Percentiles rank a stretch among this genome's conserved stretches.
These are phyloP conservation scores for Syritta pipiens DNA, from an alignment of 2,888 invertebrate species.

Conservation along the genomic window DNA sequence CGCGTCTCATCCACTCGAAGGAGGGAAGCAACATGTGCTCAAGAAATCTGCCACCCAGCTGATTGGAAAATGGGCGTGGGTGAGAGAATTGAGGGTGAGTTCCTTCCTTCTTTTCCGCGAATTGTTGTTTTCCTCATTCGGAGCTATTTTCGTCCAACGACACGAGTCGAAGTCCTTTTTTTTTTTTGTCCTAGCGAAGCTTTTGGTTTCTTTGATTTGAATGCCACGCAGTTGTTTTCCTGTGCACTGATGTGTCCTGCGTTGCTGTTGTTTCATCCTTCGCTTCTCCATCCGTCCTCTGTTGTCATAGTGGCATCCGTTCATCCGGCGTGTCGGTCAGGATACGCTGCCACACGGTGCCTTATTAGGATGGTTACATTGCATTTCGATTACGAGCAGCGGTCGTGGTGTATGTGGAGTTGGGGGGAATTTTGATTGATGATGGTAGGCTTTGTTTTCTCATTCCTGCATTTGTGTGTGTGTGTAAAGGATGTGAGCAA, in stretches of 20 bases:
- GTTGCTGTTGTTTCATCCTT: not conserved
- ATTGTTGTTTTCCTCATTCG: not conserved
- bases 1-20: not conserved
- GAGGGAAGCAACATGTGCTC: constrained; percentile 59
- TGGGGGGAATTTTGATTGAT: not conserved
- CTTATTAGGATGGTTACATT: not conserved
- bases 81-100: not conserved
- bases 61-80: not conserved
- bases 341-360: too few species aligned
- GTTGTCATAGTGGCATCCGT: too few species aligned
- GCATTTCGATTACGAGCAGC: constrained; percentile 1
- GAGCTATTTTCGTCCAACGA: constrained; percentile 3
- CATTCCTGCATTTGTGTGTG: too few species aligned
- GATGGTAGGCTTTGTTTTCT: too few species aligned
- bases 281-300: too few species aligned
- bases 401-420: not conserved
- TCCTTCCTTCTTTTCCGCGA: not conserved
- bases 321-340: too few species aligned
- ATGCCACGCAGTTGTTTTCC: not conserved
- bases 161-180: not conserved
- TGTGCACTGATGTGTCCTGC: not conserved
- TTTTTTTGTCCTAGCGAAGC: not conserved
- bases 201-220: not conserved
- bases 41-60: constrained; percentile 7
- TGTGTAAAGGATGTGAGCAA: too few species aligned